Evolutionary conservation across 2,113 vertebrate genomes (phyloP), one percentile per base, ranked within the genome.

Genomic region (Poecile atricapillus): DNA sequence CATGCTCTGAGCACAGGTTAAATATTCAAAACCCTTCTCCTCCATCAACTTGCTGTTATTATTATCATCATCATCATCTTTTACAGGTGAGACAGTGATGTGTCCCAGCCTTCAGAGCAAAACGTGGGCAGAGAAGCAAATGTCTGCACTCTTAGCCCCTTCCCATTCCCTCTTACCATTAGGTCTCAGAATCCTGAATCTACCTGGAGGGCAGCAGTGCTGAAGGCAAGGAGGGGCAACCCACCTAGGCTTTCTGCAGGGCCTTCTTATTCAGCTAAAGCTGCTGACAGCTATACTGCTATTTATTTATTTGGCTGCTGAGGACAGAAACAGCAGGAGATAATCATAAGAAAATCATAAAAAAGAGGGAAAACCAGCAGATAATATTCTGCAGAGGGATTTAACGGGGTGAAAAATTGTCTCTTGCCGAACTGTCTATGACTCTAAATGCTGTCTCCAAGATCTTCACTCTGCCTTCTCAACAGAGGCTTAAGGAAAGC

Each of bases 301-400:
- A 92, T 97, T 97, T 96, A 94, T 97, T 96, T 97, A 95, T 97
- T 97, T 97, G 86, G 73, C 94, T 95, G 84, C 86, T 64, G 90
- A 94, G 90, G 78, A 92, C 78, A 97, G 95, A 95, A 89, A 89
- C 96, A 96, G 94, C 93, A 78, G 96, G 96, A 97, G 95, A 97
- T 97, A 94, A 96, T 97, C 79, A 95, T 96, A 97, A 96, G 94
- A 94, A 97, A 97, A 97, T 95, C 78, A 94, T 95, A 96, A 95
- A 96, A 95, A 93, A 94, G 87, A 90, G 73, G 60, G 80, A 91
- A 94, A 97, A 90, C 92, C 93, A 94, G 83, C 95, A 95, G 93
- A 97, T 96, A 97, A 97, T 93, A 95, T 70, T 85, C 77, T 95
- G 73, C 68, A 95, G 76, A 96, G 87, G 91, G 94, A 97, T 97